Evolutionary conservation across 2,797 vertebrate species (phyloP).

Genomic region (Acanthopagrus latus): DNA sequence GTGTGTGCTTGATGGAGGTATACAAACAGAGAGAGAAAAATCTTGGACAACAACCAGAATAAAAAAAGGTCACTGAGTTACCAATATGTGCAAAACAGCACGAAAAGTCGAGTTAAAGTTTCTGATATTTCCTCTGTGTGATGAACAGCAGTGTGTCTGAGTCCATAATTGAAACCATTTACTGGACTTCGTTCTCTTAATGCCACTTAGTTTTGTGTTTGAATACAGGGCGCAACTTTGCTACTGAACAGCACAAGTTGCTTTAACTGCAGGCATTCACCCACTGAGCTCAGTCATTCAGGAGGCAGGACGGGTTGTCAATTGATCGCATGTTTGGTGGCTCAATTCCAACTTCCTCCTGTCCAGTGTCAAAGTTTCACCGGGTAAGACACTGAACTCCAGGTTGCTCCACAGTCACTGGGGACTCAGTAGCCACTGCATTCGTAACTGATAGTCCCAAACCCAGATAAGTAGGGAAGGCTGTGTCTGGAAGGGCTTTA

Average conservation of each 20-base stretch:
- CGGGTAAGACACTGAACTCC: too few relatives aligned
- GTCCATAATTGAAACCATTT: background rate
- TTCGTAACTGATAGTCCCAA: too few relatives aligned
- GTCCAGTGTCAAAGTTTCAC: too few relatives aligned
- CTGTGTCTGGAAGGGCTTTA: too few relatives aligned
- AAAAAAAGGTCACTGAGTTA: constrained; percentile 18
- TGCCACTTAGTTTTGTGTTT: background rate
- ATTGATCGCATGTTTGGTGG: too few relatives aligned
- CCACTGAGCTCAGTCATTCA: background rate
- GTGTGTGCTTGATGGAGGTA: background rate
- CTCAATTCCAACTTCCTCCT: too few relatives aligned
- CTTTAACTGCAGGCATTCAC: background rate
- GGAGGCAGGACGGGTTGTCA: too few relatives aligned
- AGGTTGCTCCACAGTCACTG: too few relatives aligned
- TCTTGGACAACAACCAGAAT: constrained; percentile 6
- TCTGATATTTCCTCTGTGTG: background rate
- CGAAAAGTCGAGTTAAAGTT: background rate
- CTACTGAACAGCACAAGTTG: background rate
- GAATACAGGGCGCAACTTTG: background rate
- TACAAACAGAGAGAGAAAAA: constrained; percentile 15
- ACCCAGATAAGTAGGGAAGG: too few relatives aligned
- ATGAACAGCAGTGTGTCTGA: background rate
- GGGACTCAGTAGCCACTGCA: too few relatives aligned
- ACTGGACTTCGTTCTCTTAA: background rate
- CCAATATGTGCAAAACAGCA: constrained; percentile 8